These are phyloP conservation scores for Monarcha castaneiventris DNA, from an alignment of 2,113 vertebrate species.

Conservation along the genomic window DNA sequence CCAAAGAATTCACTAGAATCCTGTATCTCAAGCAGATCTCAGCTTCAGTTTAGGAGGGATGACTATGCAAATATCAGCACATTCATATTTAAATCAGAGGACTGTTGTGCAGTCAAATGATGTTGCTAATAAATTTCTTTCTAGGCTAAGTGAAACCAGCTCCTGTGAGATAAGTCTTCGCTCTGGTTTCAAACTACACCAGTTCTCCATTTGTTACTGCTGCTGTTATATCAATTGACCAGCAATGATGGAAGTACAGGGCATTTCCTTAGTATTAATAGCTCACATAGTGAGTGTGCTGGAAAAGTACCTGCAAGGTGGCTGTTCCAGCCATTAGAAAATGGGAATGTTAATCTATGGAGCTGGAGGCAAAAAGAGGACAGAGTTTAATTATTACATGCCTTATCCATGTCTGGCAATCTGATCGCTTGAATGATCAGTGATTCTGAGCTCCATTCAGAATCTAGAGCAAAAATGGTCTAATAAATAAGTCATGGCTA, in stretches of 20 bases:
- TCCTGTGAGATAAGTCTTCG: neutral
- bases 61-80: neutral
- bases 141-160: neutral
- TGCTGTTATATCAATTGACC: neutral
- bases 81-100: neutral
- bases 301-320: neutral
- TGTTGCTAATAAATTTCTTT: neutral
- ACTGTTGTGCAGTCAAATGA: neutral
- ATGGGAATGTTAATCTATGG: neutral
- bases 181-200: neutral
- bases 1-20: neutral
- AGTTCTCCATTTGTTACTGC: neutral
- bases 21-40: neutral
- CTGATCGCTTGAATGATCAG: neutral
- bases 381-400: neutral
- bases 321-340: neutral
- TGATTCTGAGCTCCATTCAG: neutral
- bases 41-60: neutral
- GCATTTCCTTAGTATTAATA: neutral
- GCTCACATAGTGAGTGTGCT: neutral
- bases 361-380: neutral
- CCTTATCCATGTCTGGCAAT: neutral
- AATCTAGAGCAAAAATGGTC: constrained; percentile 2
- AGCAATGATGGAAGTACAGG: neutral
- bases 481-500: constrained; percentile 34